Percentiles rank a stretch among this genome's conserved stretches.
Evolutionary conservation across 2,888 invertebrate species (phyloP).

Genomic region (Parapristionchus giblindavisi): DNA sequence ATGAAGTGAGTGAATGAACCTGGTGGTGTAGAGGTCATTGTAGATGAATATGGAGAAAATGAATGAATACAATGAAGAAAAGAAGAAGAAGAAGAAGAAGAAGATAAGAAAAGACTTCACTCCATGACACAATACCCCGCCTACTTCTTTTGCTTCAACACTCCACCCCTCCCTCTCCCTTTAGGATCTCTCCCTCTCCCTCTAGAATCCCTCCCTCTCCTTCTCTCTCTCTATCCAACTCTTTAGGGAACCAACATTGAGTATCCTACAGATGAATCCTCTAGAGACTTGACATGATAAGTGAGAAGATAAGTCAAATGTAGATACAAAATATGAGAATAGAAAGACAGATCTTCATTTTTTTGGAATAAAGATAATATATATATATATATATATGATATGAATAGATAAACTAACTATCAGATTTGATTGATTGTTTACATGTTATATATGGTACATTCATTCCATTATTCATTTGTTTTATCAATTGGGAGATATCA

Average conservation of each 20-base stretch:
- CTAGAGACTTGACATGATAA: neutral
- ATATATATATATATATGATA: too few relatives aligned
- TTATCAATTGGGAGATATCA: conserved; percentile 19
- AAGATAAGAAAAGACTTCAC: conserved; percentile 23
- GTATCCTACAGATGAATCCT: neutral
- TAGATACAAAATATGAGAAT: too few relatives aligned
- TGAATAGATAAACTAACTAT: too few relatives aligned
- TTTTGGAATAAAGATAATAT: too few relatives aligned
- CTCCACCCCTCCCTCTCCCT: neutral
- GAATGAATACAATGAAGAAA: conserved; percentile 20
- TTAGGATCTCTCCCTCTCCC: conserved; percentile 21
- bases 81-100: conserved; percentile 17
- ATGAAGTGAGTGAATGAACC: conserved; percentile 4
- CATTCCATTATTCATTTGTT: conserved; percentile 7
- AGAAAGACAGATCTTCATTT: too few relatives aligned
- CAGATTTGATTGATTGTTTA: too few relatives aligned
- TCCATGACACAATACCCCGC: too few relatives aligned
- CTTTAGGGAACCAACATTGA: neutral
- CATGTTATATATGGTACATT: too few relatives aligned
- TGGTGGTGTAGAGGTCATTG: conserved; percentile 20
- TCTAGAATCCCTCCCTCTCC: neutral
- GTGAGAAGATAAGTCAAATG: too few relatives aligned
- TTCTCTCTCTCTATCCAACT: neutral
- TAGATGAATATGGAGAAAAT: conserved; percentile 4
- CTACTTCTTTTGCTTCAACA: neutral